phyloP scores from a whole-genome alignment of 2,797 vertebrate species.

The Apogon hyalosoma region DNA sequence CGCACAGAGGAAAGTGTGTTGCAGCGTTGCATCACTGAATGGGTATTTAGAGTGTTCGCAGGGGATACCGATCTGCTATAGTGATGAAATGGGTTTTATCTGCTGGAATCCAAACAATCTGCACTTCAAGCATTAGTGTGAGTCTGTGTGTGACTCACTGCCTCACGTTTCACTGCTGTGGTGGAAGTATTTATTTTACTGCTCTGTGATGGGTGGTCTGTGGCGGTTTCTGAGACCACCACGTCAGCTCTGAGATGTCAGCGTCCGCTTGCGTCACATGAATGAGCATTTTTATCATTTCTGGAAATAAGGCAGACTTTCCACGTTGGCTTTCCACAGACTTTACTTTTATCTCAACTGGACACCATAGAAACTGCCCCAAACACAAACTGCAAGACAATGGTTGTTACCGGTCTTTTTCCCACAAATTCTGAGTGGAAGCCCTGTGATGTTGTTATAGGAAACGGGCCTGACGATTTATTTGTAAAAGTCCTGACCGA shows the following conservation, averaged over 20 bases:
- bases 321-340: conserved; percentile 6
- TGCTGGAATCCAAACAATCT: conserved; percentile 17
- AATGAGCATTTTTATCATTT: background rate
- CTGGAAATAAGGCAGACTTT: conserved; percentile 39
- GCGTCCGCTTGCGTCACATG: conserved; percentile 46
- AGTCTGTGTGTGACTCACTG: background rate
- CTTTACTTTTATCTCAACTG: background rate
- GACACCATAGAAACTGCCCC: conserved; percentile 2
- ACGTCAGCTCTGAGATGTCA: conserved; percentile 22
- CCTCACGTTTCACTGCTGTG: background rate
- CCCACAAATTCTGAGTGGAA: background rate
- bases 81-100: conserved; percentile 26
- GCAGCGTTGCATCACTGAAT: background rate
- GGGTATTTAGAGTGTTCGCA: background rate
- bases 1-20: background rate
- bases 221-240: conserved; percentile 11
- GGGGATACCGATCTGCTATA: background rate
- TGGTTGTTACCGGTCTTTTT: background rate
- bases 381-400: conserved; percentile 15
- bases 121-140: background rate
- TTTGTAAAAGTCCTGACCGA: conserved; percentile 5
- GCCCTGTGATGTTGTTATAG: conserved; percentile 21
- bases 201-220: conserved; percentile 5
- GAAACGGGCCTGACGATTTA: conserved; percentile 8
- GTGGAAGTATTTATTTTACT: conserved; percentile 35